phyloP scores from a whole-genome alignment of 2,888 invertebrate genomes.

The Dinocampus coccinellae region DNA sequence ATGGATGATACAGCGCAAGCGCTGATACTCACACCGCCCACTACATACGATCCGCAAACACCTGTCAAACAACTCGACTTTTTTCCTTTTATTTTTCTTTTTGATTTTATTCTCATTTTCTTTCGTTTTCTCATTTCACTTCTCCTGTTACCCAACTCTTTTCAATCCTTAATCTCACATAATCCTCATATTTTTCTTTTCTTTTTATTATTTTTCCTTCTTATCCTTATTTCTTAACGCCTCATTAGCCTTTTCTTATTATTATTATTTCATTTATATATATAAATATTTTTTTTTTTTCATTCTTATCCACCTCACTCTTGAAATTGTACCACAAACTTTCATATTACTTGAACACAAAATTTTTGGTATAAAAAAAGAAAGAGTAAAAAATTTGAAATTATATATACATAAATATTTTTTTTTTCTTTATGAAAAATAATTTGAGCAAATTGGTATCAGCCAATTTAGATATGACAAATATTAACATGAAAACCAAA shows the following conservation, averaged over 20 bases:
- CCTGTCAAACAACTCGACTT: slow-evolving; percentile 38
- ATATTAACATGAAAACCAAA: not conserved
- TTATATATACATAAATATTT: not conserved
- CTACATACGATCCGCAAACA: slow-evolving; percentile 38
- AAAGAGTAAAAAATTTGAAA: not conserved
- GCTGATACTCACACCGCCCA: slow-evolving; percentile 32
- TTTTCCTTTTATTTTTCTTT: too few relatives aligned
- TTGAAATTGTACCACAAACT: not conserved
- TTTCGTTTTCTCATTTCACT: slow-evolving; percentile 16
- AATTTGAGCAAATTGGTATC: not conserved
- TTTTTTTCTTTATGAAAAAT: not conserved
- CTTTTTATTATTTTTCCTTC: not conserved
- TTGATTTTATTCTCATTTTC: not conserved
- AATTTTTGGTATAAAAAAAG: too few relatives aligned
- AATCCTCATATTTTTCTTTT: not conserved
- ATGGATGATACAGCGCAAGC: slow-evolving; percentile 32
- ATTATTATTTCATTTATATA: not conserved
- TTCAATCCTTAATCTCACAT: not conserved
- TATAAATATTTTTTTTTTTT: too few relatives aligned
- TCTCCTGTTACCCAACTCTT: not conserved
- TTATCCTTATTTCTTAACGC: not conserved
- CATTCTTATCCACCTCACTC: not conserved
- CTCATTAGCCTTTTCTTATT: not conserved
- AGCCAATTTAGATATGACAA: not conserved
- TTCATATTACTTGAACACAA: too few relatives aligned